Evolutionary conservation across 2,888 invertebrate genomes (phyloP), one percentile per base, ranked within the genome.

Genomic region (Caenorhabditis imperialis): DNA sequence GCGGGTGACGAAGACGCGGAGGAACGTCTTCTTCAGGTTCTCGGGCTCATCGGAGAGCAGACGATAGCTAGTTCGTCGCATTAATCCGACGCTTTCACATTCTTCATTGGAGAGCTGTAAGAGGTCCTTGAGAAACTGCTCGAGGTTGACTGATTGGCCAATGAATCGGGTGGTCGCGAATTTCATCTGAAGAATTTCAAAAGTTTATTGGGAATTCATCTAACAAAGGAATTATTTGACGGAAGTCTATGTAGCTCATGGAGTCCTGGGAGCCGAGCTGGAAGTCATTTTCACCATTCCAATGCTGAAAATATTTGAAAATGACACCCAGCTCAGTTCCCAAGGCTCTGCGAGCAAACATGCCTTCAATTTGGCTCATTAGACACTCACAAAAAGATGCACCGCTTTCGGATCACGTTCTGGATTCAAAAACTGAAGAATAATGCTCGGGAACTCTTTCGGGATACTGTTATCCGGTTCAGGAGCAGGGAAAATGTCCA

Each of bases 371-470:
- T n/a, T n/a, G n/a, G n/a, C n/a, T n/a, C n/a, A n/a, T n/a, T n/a
- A n/a, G n/a, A n/a, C 20, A 38, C 63, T 33, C 30, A 74, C 74
- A 20, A 74, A 61, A 8, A 57, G 16, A 23, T 67, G 48, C 12
- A 42, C 48, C 10, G 67, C 67, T 3, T 47, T 45, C 0, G 60
- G 55, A 35, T 74, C 67, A 0, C 25, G 20, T 2, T 60, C 30
- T 1, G 74, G 67, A 67, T 67, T 33, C 5, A 74, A 25, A 53
- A 47, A 74, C 18, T 74, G 51, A 0, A 74, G 18, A 51, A 74
- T 74, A 10, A 62, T 61, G 8, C 44, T 61, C 0, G 74, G 74
- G 25, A 74, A 74, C 25, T 58, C 25, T 0, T 51, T 30, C 12
- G 58, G 58, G 38, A 69, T 40, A 1, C 54, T 16, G 22, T 53